These are phyloP conservation scores for Bubalus kerabau DNA, from an alignment of 2,113 vertebrate genomes.

Conservation along the genomic window DNA sequence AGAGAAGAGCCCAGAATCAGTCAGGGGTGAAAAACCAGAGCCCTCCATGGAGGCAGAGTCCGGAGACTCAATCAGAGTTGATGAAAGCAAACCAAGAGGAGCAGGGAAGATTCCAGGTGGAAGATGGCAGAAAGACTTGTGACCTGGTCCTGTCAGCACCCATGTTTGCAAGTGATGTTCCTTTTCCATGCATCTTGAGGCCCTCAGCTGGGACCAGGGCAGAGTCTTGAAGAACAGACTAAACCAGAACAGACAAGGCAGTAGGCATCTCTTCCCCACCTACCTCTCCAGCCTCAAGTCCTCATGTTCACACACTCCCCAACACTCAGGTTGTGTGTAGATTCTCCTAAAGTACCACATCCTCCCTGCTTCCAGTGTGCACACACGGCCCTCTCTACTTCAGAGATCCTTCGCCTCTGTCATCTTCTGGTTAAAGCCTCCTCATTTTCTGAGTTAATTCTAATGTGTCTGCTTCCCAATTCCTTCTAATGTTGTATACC, in stretches of 20 bases:
- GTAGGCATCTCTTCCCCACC: background rate
- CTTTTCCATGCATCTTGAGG: background rate
- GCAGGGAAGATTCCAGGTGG: background rate
- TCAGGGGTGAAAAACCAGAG: background rate
- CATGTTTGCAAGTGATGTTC: background rate
- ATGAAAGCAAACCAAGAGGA: background rate
- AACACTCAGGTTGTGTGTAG: fast-evolving
- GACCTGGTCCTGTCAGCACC: background rate
- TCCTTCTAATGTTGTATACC: background rate
- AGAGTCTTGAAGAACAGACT: background rate
- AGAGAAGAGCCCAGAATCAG: background rate
- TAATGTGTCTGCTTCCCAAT: background rate
- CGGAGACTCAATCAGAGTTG: fast-evolving
- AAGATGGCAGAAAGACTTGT: background rate
- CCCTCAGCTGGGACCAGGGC: background rate
- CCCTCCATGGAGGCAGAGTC: background rate
- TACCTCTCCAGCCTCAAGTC: background rate
- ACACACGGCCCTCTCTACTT: background rate
- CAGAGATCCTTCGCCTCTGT: no score
- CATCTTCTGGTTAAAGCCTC: no score
- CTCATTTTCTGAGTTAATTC: background rate
- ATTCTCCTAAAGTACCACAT: background rate
- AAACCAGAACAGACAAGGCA: background rate
- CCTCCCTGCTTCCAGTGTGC: background rate
- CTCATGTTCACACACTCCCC: fast-evolving